phyloP scores from a whole-genome alignment of 2,797 vertebrate species.

The Scolopax bukidnonensis region DNA sequence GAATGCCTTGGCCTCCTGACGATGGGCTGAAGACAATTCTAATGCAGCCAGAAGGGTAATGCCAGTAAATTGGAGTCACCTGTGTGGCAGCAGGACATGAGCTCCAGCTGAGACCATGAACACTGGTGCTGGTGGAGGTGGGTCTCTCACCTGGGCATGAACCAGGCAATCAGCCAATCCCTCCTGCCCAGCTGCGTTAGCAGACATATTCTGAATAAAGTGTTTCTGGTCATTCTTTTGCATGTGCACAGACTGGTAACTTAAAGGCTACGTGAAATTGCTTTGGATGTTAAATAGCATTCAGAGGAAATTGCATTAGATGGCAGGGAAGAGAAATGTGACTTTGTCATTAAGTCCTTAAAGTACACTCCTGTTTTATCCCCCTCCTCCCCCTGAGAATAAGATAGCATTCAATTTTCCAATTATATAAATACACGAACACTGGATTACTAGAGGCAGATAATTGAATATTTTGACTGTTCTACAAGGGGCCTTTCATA shows the following conservation, averaged over 20 bases:
- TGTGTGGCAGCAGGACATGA: accelerated
- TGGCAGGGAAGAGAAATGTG: not conserved
- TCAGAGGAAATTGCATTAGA: constrained; percentile 12
- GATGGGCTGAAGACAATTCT: not conserved
- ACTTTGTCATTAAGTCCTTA: constrained; percentile 21
- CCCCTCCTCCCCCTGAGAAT: not conserved
- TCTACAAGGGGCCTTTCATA: constrained; percentile 35
- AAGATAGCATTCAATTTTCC: constrained; percentile 10
- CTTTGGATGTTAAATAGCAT: constrained; percentile 24
- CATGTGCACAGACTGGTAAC: not conserved
- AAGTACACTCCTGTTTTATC: not conserved
- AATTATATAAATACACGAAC: constrained; percentile 38
- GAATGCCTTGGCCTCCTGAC: not conserved
- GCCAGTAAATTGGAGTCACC: not conserved
- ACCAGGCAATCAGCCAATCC: accelerated
- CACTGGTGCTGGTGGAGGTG: accelerated
- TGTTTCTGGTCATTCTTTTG: not conserved
- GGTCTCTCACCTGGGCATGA: not conserved
- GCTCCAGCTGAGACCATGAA: not conserved
- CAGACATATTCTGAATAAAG: not conserved
- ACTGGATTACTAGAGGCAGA: constrained; percentile 25
- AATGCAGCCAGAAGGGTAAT: too few species aligned
- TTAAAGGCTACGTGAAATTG: not conserved
- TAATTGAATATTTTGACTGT: constrained; percentile 24
- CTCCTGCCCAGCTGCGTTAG: not conserved